Base-by-base conservation (phyloP, 2,113 vertebrate genomes). In the Entomyzon cyanotis region DNA sequence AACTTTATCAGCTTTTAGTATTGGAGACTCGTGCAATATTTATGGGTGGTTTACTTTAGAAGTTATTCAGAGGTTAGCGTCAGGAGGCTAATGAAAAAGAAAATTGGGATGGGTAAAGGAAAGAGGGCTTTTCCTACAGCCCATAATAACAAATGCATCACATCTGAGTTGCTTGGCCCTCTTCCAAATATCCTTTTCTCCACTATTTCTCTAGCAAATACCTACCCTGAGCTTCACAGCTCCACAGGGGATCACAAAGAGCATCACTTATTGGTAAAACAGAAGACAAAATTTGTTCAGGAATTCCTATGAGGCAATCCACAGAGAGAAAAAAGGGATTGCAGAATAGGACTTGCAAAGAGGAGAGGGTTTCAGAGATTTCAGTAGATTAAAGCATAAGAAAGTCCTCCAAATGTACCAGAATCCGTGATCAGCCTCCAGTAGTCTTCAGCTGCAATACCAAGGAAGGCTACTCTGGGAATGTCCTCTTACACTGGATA, bases 1-100 rank as follows among this genome's bases (percentile, higher is more conserved):
- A 98, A 98, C 97, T 98, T 98, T 97, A 98, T 97, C 98, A 97
- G 98, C 97, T 98, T 97, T 98, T 97, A 97, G 97, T 97, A 98
- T 96, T 98, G 97, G 97, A 97, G 97, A 96, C 94, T 96, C 89
- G 60, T 98, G 94, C 96, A 97, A 96, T 98, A 98, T 98, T 98
- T 98, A 98, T 97, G 96, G 97, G 90, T 73, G 97, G 95, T 96
- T 98, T 97, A 98, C 96, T 97, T 98, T 92, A 91, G 84, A 96
- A 96, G 96, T 97, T 98, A 98, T 98, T 98, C 97, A 95, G 96
- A 87, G 92, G 90, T 97, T 93, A 96, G 95, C 97, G 2, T 96
- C 97, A 95, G 92, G 92, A 97, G 97, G 91, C 96, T 97, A 97
- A 98, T 97, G 97, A 98, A 98, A 98, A 97, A 97, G 89, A 97